phyloP scores from a whole-genome alignment of 64 coral and sea anemone genomes.

The Pachyseris speciosa region DNA sequence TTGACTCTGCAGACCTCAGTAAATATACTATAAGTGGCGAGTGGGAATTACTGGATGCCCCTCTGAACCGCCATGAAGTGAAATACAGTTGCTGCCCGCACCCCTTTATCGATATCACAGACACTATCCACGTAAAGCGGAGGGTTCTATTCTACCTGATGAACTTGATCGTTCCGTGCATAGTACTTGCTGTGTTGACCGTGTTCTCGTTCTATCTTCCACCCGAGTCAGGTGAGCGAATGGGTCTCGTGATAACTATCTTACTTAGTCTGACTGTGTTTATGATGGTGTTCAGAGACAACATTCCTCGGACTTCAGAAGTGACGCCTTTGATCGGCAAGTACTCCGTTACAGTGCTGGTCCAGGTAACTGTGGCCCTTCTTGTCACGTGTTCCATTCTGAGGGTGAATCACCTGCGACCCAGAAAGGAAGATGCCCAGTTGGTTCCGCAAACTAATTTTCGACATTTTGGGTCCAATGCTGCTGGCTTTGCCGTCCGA shows the following conservation, averaged over 20 bases:
- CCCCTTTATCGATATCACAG: slow-evolving; percentile 83
- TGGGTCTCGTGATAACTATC: slow-evolving; percentile 89
- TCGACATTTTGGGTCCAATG: slow-evolving; percentile 74
- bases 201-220: slow-evolving; percentile 90
- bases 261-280: slow-evolving; percentile 86
- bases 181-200: slow-evolving; percentile 72
- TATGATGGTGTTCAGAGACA: slow-evolving; percentile 90
- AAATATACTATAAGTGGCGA: slow-evolving; percentile 87
- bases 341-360: slow-evolving; percentile 83
- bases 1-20: slow-evolving; percentile 59
- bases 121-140: slow-evolving; percentile 79
- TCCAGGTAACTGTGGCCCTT: slow-evolving; percentile 71
- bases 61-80: slow-evolving; percentile 44
- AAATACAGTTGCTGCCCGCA: slow-evolving; percentile 83
- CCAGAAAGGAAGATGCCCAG: slow-evolving; percentile 63
- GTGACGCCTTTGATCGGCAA: slow-evolving; percentile 91
- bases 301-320: slow-evolving; percentile 84
- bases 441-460: slow-evolving; percentile 70
- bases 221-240: slow-evolving; percentile 87
- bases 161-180: slow-evolving; percentile 90
- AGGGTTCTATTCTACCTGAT: slow-evolving; percentile 91
- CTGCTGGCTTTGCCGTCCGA: slow-evolving; percentile 59
- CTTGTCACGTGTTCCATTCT: slow-evolving; percentile 79
- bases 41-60: slow-evolving; percentile 74
- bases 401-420: slow-evolving; percentile 67